Conservation (phyloP, 2,113 vertebrate genomes). For the Channa maculata region DNA sequence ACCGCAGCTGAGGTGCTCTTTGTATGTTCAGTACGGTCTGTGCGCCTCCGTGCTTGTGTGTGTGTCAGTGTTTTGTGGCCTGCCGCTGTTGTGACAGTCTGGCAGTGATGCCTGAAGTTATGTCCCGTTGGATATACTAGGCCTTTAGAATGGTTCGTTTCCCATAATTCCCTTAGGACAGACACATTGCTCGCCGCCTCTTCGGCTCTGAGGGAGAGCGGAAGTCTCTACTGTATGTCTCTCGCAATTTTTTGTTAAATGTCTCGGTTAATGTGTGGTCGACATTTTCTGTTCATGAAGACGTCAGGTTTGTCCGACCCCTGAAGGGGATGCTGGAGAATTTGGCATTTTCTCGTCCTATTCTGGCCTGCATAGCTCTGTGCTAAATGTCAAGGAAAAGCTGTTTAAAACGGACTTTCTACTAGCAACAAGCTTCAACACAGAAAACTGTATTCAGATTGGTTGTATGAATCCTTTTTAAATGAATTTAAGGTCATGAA, state of each 20-base stretch:
- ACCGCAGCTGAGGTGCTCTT: not conserved
- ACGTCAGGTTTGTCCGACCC: too few species aligned
- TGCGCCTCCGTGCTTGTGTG: slow-evolving; percentile 21
- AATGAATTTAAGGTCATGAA: too few species aligned
- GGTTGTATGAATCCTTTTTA: too few species aligned
- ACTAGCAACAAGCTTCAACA: too few species aligned
- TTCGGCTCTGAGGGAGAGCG: slow-evolving; percentile 46
- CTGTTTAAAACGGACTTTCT: too few species aligned
- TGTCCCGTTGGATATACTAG: slow-evolving; percentile 56
- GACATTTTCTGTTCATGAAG: slow-evolving; percentile 12
- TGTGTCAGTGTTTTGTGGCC: slow-evolving; percentile 27
- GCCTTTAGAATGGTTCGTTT: slow-evolving; percentile 70
- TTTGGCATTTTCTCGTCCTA: slow-evolving; percentile 11
- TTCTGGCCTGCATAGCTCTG: not conserved
- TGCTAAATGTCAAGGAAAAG: not conserved
- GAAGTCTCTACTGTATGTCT: slow-evolving; percentile 15
- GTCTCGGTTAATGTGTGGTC: not conserved
- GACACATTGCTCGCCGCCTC: slow-evolving; percentile 59
- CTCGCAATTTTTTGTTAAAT: slow-evolving; percentile 9
- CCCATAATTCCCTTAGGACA: slow-evolving; percentile 57
- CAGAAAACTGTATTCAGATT: too few species aligned
- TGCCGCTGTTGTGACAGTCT: slow-evolving; percentile 59
- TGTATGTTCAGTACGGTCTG: not conserved
- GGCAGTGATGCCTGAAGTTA: slow-evolving; percentile 58
- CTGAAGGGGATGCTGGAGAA: not conserved